These are phyloP conservation scores for Lamprotornis superbus DNA, from an alignment of 2,113 vertebrate species.

Conservation along the genomic window DNA sequence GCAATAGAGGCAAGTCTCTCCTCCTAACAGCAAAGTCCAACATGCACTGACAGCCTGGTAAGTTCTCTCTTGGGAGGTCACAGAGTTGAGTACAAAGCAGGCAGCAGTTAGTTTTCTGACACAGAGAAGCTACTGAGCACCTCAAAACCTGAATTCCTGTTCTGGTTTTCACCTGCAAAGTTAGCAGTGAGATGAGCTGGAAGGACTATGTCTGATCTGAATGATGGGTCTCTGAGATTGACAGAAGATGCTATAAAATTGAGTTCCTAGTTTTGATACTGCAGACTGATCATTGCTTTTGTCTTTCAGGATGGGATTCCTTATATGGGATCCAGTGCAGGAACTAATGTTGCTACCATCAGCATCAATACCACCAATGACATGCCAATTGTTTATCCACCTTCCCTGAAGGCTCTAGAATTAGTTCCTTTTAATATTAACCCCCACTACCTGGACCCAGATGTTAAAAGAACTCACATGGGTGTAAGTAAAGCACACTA, in stretches of 20 bases:
- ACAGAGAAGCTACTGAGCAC: neutral
- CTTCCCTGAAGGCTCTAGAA: conserved; percentile 79
- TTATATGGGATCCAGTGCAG: conserved; percentile 87
- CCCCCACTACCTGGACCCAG: conserved; percentile 84
- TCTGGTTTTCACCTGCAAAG: neutral
- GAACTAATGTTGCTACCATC: conserved; percentile 82
- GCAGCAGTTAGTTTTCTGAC: neutral
- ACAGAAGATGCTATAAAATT: neutral
- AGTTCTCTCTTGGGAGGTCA: neutral
- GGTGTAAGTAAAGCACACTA: conserved; percentile 72
- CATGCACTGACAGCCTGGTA: neutral
- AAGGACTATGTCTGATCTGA: neutral
- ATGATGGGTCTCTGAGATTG: neutral
- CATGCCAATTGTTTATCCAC: conserved; percentile 88
- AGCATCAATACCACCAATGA: conserved; percentile 90
- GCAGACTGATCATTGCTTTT: neutral
- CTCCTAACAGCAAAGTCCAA: neutral
- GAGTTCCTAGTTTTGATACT: neutral
- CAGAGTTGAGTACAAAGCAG: neutral
- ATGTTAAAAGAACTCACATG: conserved; percentile 83
- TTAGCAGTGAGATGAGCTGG: neutral
- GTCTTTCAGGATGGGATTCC: conserved; percentile 81
- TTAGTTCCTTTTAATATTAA: conserved; percentile 91
- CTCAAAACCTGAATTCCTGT: neutral
- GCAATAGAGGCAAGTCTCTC: neutral